Percentiles rank a stretch among this genome's conserved stretches.
These are phyloP conservation scores for Reinhardtius hippoglossoides DNA, from an alignment of 2,113 vertebrate species.

Conservation along the genomic window DNA sequence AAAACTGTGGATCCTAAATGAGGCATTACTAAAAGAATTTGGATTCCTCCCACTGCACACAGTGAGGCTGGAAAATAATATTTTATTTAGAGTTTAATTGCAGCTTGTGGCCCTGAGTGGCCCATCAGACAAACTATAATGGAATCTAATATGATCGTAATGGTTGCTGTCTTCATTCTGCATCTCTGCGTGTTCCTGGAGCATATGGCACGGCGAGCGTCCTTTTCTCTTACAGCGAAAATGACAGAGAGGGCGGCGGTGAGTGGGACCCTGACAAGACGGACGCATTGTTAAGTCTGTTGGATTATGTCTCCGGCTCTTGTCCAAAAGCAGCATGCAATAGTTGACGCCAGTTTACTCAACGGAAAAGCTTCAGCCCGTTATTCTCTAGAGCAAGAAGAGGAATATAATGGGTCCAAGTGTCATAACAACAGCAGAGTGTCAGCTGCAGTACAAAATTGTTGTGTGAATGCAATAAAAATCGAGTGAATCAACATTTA, in stretches of 20 bases:
- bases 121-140: constrained; percentile 75
- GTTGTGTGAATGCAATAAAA: neutral
- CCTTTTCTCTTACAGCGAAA: constrained; percentile 26
- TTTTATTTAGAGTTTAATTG: constrained; percentile 83
- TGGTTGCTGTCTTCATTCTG: constrained; percentile 68
- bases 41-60: constrained; percentile 69
- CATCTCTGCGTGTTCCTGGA: constrained; percentile 52
- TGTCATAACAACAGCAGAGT: neutral
- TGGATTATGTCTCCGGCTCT: constrained; percentile 4
- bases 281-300: constrained; percentile 33
- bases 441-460: neutral
- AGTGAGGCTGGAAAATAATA: constrained; percentile 71
- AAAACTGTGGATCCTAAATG: constrained; percentile 70
- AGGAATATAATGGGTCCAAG: neutral
- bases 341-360: neutral
- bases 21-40: constrained; percentile 74
- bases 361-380: neutral
- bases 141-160: constrained; percentile 75
- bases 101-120: constrained; percentile 74
- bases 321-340: neutral
- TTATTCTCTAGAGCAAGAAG: neutral
- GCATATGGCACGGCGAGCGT: constrained; percentile 47
- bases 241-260: constrained; percentile 10
- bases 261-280: constrained; percentile 46
- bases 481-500: neutral